Evolutionary conservation across 64 coral and sea anemone species (phyloP).

Genomic region (Pachyseris speciosa): DNA sequence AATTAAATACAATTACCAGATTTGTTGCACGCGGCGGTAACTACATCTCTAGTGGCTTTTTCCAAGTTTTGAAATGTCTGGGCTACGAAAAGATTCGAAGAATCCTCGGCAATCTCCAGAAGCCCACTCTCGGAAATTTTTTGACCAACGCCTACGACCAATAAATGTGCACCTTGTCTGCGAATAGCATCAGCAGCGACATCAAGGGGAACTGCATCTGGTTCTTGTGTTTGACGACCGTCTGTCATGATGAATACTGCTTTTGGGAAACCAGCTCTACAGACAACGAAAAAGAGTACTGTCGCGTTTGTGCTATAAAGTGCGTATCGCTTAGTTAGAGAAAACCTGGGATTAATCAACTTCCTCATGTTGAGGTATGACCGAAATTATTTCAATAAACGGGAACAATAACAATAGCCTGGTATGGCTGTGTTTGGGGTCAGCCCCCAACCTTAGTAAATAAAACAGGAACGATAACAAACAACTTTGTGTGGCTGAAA

Average conservation of each 20-base stretch:
- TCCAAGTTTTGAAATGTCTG: conserved; percentile 64
- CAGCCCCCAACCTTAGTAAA: no score
- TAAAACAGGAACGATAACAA: no score
- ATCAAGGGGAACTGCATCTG: conserved; percentile 59
- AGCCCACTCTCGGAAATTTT: conserved; percentile 62
- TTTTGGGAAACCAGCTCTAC: conserved; percentile 43
- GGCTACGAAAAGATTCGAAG: conserved; percentile 70
- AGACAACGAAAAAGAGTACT: background rate
- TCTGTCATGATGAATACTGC: conserved; percentile 83
- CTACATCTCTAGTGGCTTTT: conserved; percentile 43
- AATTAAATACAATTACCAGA: conserved; percentile 26
- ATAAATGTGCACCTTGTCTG: conserved; percentile 58
- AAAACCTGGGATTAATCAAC: no score
- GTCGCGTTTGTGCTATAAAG: no score
- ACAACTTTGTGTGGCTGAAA: no score
- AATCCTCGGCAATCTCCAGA: conserved; percentile 48
- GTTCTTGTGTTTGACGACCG: conserved; percentile 86
- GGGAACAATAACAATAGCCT: no score
- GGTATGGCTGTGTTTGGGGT: no score
- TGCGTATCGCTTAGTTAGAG: no score
- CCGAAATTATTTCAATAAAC: no score
- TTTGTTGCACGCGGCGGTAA: conserved; percentile 7
- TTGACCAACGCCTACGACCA: conserved; percentile 80
- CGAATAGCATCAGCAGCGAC: conserved; percentile 47
- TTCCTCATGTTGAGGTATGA: no score